Base-by-base conservation (phyloP, 2,113 vertebrate species). In the Ctenodactylus gundi region DNA sequence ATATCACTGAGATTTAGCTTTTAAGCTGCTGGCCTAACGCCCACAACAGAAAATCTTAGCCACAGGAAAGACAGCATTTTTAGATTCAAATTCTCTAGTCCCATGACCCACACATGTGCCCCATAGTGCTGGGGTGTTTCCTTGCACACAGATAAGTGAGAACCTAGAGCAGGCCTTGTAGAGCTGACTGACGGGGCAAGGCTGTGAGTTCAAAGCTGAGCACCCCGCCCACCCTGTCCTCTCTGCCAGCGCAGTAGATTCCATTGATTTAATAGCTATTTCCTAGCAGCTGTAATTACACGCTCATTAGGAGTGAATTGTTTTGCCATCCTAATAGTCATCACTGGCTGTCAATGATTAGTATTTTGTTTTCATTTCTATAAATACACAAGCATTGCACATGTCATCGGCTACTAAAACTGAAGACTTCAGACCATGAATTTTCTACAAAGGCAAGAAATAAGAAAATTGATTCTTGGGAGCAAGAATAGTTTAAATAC, bases 291-390 rank as follows among this genome's bases (percentile, higher is more conserved):
- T 88, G 44, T 93, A 87, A 96, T 96, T 70, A 93, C 75, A 75
- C 1, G 68, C 68, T 97, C 70, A 88, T 93, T 94, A 93, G 81
- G 60, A 44, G 53, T 27, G 88, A 88, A 90, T 68, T 96, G 93
- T 94, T 87, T 62, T 86, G 93, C 76, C 87, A 55, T 46, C 51
- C 92, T 88, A 62, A 89, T n/a, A 89, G 75, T 88, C 72, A 88
- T 90, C 49, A 87, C 31, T 27, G 62, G 90, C 90, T 95, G 90
- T 64, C 51, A 73, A 21, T 81, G 81, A 95, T 53, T 88, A 82
- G 65, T 62, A 27, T 76, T 89, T 94, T 90, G 72, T 94, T 96
- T 94, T 95, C 85, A 68, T 89, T 93, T 77, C 93, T 95, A 39
- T 78, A 95, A 96, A 77, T 76, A 91, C 31, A 68, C 77, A 85